Conservation (phyloP, 2,797 vertebrate species). For the Myoxocephalus aenaeus region DNA sequence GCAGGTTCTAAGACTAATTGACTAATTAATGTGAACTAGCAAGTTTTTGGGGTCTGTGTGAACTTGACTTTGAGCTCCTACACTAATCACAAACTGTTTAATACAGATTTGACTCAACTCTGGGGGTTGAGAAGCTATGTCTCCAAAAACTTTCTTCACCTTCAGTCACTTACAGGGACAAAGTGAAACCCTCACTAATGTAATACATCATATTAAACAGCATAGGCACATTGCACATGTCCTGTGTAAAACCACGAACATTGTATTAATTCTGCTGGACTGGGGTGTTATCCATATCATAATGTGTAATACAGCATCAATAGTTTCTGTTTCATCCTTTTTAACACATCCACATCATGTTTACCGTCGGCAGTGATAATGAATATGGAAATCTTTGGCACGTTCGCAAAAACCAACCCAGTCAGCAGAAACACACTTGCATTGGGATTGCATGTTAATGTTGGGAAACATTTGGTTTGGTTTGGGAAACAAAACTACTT, state of each 20-base stretch:
- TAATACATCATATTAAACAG: too few relatives aligned
- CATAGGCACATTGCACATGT: background rate
- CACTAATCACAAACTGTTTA: background rate
- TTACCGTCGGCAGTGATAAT: background rate
- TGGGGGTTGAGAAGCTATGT: background rate
- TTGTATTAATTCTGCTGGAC: background rate
- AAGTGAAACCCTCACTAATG: slow-evolving; percentile 2
- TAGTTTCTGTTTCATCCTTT: background rate
- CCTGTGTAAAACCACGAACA: background rate
- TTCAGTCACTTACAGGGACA: background rate
- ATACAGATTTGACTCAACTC: slow-evolving; percentile 1
- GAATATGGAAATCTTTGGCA: background rate
- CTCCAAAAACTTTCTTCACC: background rate
- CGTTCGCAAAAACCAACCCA: too few relatives aligned
- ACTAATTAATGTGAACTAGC: background rate
- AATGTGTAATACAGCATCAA: background rate
- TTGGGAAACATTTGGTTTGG: too few relatives aligned
- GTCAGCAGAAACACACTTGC: too few relatives aligned
- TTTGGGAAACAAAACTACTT: too few relatives aligned
- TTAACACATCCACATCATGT: background rate
- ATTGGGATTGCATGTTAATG: too few relatives aligned
- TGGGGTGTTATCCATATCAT: too few relatives aligned
- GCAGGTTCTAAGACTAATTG: background rate
- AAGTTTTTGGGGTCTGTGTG: background rate
- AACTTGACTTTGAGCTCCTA: background rate